Evolutionary conservation across 2,888 invertebrate species (phyloP).

Genomic region (Callinectes sapidus): DNA sequence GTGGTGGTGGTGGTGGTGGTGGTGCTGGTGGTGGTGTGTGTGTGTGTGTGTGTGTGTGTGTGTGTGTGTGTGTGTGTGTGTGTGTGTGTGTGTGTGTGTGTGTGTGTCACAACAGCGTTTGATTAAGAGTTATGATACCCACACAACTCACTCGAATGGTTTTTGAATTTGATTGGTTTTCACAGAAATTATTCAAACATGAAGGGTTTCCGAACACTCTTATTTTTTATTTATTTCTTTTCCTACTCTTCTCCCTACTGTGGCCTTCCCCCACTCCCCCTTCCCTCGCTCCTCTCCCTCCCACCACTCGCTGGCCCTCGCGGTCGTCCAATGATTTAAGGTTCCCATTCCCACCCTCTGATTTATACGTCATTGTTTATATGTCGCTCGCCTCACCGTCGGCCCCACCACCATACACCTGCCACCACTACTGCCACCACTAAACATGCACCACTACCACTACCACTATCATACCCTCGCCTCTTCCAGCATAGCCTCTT

Average conservation of each 20-base stretch:
- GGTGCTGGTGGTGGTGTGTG: not conserved
- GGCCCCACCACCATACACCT: constrained; percentile 59
- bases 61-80: constrained; percentile 32
- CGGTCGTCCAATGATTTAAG: constrained; percentile 61
- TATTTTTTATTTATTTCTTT: constrained; percentile 30
- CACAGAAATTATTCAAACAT: constrained; percentile 29
- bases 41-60: constrained; percentile 4
- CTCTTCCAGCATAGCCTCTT: constrained; percentile 2
- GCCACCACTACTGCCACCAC: constrained; percentile 40
- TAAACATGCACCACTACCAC: not conserved
- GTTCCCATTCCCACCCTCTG: constrained; percentile 58
- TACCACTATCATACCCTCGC: not conserved
- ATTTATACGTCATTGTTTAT: constrained; percentile 67
- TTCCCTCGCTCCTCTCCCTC: not conserved
- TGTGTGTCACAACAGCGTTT: not conserved
- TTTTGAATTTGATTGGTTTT: constrained; percentile 35
- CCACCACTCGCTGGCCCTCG: constrained; percentile 31
- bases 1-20: no score
- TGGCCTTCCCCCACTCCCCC: constrained; percentile 4
- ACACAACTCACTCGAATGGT: constrained; percentile 28
- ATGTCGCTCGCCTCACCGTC: constrained; percentile 52
- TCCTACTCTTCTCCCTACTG: not conserved
- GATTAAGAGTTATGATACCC: constrained; percentile 27
- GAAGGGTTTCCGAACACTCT: constrained; percentile 29
- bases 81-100: constrained; percentile 27